Conservation (phyloP, 2,888 invertebrate genomes). For the Acanthosepion esculentum region DNA sequence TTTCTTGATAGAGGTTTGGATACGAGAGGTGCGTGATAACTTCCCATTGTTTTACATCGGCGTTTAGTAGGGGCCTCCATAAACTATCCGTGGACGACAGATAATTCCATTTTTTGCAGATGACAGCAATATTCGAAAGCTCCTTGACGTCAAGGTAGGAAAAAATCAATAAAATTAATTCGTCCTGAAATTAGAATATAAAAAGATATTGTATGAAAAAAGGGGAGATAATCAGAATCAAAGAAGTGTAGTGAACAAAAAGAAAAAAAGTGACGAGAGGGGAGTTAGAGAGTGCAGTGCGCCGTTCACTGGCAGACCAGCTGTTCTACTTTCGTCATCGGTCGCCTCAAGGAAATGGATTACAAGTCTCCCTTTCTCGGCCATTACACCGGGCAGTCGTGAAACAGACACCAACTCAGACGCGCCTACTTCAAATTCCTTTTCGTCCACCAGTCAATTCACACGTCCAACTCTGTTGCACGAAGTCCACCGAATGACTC, state of each 20-base stretch:
- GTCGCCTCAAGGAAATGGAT: too few species aligned
- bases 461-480: too few species aligned
- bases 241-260: not conserved
- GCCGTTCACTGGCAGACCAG: too few species aligned
- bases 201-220: not conserved
- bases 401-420: too few species aligned
- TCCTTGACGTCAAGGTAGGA: constrained; percentile 65
- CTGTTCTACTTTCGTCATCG: too few species aligned
- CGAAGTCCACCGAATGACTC: too few species aligned
- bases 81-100: constrained; percentile 67
- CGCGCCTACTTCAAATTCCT: too few species aligned
- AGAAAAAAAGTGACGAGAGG: too few species aligned
- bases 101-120: constrained; percentile 68
- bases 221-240: not conserved
- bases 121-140: constrained; percentile 63
- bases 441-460: too few species aligned
- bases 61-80: constrained; percentile 65
- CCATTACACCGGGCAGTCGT: too few species aligned
- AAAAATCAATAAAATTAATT: constrained; percentile 65
- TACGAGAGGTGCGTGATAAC: constrained; percentile 69
- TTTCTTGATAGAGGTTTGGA: constrained; percentile 68
- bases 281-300: too few species aligned
- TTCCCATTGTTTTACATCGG: constrained; percentile 66
- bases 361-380: too few species aligned
- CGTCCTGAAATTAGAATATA: constrained; percentile 57